Evolutionary conservation across 2,888 invertebrate species (phyloP).

Genomic region (Lycocerus yunnanus): DNA sequence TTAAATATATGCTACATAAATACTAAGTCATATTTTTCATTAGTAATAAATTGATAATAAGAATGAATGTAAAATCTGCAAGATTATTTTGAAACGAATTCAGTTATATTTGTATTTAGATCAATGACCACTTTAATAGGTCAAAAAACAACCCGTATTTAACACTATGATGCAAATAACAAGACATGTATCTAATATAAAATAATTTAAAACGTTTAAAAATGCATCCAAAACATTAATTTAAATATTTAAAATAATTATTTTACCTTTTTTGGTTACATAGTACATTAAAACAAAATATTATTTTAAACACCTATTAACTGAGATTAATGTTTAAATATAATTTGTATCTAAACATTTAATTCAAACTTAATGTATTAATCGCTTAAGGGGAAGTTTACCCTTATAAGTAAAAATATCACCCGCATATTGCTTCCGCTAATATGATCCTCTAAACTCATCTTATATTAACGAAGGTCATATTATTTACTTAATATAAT

Average conservation of each 20-base stretch:
- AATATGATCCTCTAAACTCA: constrained; percentile 2
- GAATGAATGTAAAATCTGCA: background rate
- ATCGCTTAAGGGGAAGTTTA: constrained; percentile 6
- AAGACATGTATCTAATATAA: background rate
- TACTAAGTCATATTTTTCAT: background rate
- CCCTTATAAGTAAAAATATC: constrained; percentile 8
- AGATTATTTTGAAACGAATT: background rate
- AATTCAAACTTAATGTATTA: background rate
- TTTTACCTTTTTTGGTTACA: background rate
- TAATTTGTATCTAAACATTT: background rate
- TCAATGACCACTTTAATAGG: background rate
- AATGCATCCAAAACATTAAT: background rate
- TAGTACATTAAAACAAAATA: background rate
- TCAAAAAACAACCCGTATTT: background rate
- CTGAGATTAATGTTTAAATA: background rate
- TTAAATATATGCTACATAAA: background rate
- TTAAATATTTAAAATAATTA: background rate
- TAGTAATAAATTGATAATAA: background rate
- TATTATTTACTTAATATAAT: constrained; percentile 17
- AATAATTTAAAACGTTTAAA: background rate
- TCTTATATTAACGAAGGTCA: constrained; percentile 9
- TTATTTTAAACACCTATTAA: background rate
- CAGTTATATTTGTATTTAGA: background rate
- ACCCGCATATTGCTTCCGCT: constrained; percentile 23
- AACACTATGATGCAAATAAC: background rate